Evolutionary conservation across 1,140 invertebrate species (phyloP).

Genomic region (Nephila pilipes): DNA sequence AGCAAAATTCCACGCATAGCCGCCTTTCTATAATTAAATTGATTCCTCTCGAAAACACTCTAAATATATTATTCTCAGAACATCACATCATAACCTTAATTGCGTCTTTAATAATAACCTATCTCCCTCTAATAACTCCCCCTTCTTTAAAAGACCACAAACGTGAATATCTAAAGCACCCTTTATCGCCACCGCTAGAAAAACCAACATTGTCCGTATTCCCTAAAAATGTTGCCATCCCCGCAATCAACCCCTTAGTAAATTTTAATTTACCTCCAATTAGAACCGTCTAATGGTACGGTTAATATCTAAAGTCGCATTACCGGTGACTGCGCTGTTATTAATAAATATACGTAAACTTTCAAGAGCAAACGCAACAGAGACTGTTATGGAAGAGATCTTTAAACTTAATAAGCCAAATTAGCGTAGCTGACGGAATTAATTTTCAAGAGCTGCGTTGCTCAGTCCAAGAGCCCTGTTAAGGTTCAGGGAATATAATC

Average conservation of each 20-base stretch:
- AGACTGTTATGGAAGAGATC: not conserved
- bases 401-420: constrained; percentile 59
- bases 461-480: not conserved
- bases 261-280: constrained; percentile 11
- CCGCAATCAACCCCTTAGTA: not conserved
- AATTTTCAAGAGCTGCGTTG: constrained; percentile 39
- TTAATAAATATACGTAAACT: constrained; percentile 45
- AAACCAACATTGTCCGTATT: not conserved
- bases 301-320: constrained; percentile 41
- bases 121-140: too few relatives aligned
- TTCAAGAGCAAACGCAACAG: not conserved
- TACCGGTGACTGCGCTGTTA: constrained; percentile 11
- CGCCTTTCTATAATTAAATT: not conserved
- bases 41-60: not conserved
- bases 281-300: constrained; percentile 19
- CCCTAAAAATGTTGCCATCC: not conserved
- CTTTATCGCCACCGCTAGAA: not conserved
- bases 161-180: not conserved
- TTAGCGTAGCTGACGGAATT: constrained; percentile 48
- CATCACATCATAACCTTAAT: not conserved
- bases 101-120: not conserved
- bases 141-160: not conserved
- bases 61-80: not conserved
- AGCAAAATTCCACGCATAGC: not conserved
- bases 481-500: constrained; percentile 10